These are phyloP conservation scores for Grammomys surdaster DNA, from an alignment of 2,113 vertebrate species.

Conservation along the genomic window DNA sequence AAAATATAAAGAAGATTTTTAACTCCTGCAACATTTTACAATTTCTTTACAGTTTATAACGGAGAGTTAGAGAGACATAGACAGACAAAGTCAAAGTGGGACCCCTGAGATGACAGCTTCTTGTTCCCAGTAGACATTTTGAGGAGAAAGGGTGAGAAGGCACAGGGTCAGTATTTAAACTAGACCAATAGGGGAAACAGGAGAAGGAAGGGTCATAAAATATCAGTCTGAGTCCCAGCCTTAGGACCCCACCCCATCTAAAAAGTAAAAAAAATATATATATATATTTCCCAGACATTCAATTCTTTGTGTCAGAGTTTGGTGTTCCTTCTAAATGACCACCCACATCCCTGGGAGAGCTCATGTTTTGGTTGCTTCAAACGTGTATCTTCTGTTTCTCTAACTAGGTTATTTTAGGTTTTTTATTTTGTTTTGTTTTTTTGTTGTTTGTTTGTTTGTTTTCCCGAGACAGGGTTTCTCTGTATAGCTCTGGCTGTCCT, in stretches of 20 bases:
- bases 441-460: too few relatives aligned
- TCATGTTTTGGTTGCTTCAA: not conserved
- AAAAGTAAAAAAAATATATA: too few relatives aligned
- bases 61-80: not conserved
- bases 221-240: too few relatives aligned
- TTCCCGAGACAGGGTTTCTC: too few relatives aligned
- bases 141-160: not conserved
- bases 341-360: not conserved
- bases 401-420: not conserved
- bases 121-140: not conserved
- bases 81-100: not conserved
- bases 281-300: not conserved
- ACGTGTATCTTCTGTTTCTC: not conserved
- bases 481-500: too few relatives aligned
- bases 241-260: not conserved
- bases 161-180: not conserved
- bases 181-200: not conserved
- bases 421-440: too few relatives aligned
- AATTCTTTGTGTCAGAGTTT: not conserved
- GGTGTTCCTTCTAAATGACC: not conserved
- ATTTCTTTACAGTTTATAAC: not conserved
- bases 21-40: not conserved
- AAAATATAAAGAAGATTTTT: constrained; percentile 32
- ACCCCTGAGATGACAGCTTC: not conserved
- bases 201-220: not conserved